Percentiles rank a stretch among this genome's conserved stretches.
phyloP scores from a whole-genome alignment of 2,888 invertebrate species.

The Oligia fasciuncula region DNA sequence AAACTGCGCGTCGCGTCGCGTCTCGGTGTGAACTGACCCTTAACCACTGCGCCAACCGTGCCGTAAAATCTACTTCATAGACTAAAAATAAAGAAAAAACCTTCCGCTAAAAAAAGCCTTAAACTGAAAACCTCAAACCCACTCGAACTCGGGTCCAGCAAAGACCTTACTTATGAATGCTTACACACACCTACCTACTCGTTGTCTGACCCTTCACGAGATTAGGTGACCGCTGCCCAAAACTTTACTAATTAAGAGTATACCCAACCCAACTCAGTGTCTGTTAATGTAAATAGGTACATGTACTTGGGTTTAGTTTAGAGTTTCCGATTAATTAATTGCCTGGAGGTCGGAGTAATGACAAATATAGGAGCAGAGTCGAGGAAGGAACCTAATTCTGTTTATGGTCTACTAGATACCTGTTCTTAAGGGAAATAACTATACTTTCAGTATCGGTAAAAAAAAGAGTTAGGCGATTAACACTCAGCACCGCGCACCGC shows the following conservation, averaged over 20 bases:
- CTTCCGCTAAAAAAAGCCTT: neutral
- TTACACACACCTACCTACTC: neutral
- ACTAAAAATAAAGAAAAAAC: neutral
- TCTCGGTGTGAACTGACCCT: too few species aligned
- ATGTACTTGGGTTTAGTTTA: constrained; percentile 56
- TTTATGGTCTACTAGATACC: neutral
- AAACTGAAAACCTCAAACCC: neutral
- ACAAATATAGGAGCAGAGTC: constrained; percentile 34
- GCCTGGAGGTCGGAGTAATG: constrained; percentile 45
- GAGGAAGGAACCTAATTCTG: constrained; percentile 8
- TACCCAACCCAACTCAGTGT: constrained; percentile 65
- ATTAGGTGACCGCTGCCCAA: constrained; percentile 71
- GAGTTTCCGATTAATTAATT: constrained; percentile 65
- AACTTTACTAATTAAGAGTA: constrained; percentile 76
- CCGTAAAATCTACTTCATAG: neutral
- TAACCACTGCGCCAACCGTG: too few species aligned
- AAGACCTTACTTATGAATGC: constrained; percentile 14
- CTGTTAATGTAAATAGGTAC: constrained; percentile 57
- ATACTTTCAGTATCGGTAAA: neutral
- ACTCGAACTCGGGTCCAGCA: neutral
- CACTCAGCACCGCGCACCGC: too few species aligned
- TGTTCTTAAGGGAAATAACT: neutral
- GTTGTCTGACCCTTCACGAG: constrained; percentile 55
- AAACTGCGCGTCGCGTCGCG: too few species aligned
- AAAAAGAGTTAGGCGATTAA: too few species aligned